Percentiles rank a stretch among this genome's conserved stretches.
These are phyloP conservation scores for Pedetes capensis DNA, from an alignment of 2,113 vertebrate species.

Conservation along the genomic window DNA sequence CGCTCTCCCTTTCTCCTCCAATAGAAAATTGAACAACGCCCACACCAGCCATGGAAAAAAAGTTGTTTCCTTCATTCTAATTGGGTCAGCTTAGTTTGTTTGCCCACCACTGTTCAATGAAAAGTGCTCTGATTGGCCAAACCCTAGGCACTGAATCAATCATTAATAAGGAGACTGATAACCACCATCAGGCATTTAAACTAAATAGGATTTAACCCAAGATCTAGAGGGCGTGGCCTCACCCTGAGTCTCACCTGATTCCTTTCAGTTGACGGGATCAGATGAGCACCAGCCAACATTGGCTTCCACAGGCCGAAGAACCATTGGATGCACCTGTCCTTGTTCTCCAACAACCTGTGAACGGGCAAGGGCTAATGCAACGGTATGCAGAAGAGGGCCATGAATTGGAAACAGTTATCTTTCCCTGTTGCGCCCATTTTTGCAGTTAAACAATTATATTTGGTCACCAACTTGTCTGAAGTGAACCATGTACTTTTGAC, in stretches of 20 bases:
- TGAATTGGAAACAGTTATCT: neutral
- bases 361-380: rapidly evolving
- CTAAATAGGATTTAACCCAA: neutral
- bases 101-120: neutral
- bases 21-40: rapidly evolving
- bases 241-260: neutral
- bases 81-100: neutral
- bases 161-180: neutral
- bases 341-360: neutral
- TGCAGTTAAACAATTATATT: neutral
- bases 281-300: neutral
- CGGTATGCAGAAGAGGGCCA: rapidly evolving
- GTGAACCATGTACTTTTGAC: neutral
- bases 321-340: neutral
- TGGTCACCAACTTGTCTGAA: neutral
- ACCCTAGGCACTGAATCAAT: neutral
- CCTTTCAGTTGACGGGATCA: neutral
- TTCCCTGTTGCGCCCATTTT: neutral
- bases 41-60: neutral
- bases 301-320: too few relatives aligned
- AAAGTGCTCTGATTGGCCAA: neutral
- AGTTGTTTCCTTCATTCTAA: neutral
- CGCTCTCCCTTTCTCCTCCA: rapidly evolving
- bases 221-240: neutral
- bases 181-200: neutral